Evolutionary conservation across 2,888 invertebrate species (phyloP), one percentile per base, ranked within the genome.

Genomic region (Brachylomia viminalis): DNA sequence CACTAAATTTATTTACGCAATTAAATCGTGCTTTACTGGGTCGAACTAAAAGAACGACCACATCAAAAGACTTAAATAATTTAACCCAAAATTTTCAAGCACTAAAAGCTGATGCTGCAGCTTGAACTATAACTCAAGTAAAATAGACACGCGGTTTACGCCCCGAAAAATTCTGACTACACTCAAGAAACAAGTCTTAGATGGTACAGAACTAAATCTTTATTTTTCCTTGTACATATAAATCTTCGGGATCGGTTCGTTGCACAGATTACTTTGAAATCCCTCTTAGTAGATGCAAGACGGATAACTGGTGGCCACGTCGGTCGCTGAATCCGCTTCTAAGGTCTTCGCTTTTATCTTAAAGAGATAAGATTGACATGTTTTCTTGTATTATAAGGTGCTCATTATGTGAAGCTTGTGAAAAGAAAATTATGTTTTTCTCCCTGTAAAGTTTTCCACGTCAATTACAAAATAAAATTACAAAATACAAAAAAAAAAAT

Each of bases 221-320:
- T 86, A 84, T 86, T 87, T 86, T 85, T 84, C 82, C 76, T 81
- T 79, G 80, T 79, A 82, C 85, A 83, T 82, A 88, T 86, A 89
- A 89, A 89, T 89, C 87, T 87, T 71, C 49, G 30, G 52, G 68
- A 83, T 77, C 88, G 84, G 89, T 88, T 85, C 90, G 86, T 77
- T 86, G 90, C 89, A 84, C 89, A 89, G 89, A 90, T 90, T 90
- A 89, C 90, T 85, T 80, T 67, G 71, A 80, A 82, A 86, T 86
- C 86, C 90, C 85, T 90, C 90, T 89, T 90, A 90, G 89, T 83
- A 90, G 90, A 91, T 91, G 89, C 88, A 88, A 86, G 88, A 86
- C 76, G 85, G 89, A 91, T 90, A 91, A 88, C 86, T 84, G 77
- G 67, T 79, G 65, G 72, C 77, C 81, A 79, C 72, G 77, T 77